Conservation (phyloP, 2,888 invertebrate species). For the Andrena praecox region DNA sequence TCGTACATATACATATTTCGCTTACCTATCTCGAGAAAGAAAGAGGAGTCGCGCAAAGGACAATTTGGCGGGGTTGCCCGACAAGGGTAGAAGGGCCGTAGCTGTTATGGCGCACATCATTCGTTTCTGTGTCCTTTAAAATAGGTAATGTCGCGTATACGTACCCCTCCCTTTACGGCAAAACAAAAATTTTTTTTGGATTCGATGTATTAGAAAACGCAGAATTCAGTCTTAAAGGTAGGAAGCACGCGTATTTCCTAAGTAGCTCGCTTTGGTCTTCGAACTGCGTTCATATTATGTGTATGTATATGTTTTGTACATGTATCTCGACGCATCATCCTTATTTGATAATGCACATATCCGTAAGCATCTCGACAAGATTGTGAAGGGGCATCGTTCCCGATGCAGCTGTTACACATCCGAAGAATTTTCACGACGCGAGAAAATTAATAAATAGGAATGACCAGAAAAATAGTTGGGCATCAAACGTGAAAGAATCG, state of each 20-base stretch:
- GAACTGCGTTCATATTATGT: slow-evolving; percentile 51
- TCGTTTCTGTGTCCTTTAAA: slow-evolving; percentile 19
- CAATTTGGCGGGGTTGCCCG: slow-evolving; percentile 23
- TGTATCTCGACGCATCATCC: slow-evolving; percentile 43
- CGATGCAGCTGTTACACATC: slow-evolving; percentile 33
- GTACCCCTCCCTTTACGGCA: slow-evolving; percentile 13
- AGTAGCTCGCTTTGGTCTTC: slow-evolving; percentile 60
- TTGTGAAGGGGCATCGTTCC: slow-evolving; percentile 36
- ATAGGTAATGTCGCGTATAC: slow-evolving; percentile 35
- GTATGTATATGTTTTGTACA: slow-evolving; percentile 52
- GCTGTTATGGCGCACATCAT: slow-evolving; percentile 23
- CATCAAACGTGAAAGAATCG: slow-evolving; percentile 39
- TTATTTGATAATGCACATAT: slow-evolving; percentile 37
- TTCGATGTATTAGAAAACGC: slow-evolving; percentile 67
- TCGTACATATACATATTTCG: slow-evolving; percentile 34
- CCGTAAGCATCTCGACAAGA: slow-evolving; percentile 43
- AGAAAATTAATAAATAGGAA: slow-evolving; percentile 58
- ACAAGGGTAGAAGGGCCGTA: slow-evolving; percentile 10
- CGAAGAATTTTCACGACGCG: slow-evolving; percentile 22
- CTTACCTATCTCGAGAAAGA: slow-evolving; percentile 32
- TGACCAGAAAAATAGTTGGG: slow-evolving; percentile 50
- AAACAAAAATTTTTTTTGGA: slow-evolving; percentile 35
- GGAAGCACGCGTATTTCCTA: slow-evolving; percentile 76
- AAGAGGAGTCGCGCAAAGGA: slow-evolving; percentile 39
- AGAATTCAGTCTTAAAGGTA: slow-evolving; percentile 79